A percentile compares a stretch with the other conserved stretches of the same genome.
Conservation (phyloP, 2,797 vertebrate species). For the Loris lydekkerianus region DNA sequence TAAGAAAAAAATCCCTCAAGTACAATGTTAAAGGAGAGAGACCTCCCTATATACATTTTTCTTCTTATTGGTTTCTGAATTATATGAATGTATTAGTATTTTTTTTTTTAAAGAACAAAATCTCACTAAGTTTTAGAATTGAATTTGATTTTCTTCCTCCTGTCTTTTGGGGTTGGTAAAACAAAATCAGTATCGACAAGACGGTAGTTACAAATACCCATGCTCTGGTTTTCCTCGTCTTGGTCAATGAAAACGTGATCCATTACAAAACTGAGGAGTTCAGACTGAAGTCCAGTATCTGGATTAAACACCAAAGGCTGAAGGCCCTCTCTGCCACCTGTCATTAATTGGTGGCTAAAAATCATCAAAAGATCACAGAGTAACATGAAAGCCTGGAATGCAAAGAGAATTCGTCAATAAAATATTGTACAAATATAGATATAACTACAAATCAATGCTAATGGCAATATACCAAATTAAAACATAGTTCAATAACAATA, state of each 20-base stretch:
- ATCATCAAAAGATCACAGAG: slow-evolving; percentile 99
- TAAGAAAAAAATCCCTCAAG: background rate
- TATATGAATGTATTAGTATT: background rate
- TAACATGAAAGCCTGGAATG: slow-evolving; percentile 97
- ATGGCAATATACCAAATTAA: slow-evolving; percentile 65
- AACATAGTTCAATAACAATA: background rate
- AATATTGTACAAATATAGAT: background rate
- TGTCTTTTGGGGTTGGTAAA: slow-evolving; percentile 14
- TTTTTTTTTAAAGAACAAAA: slow-evolving; percentile 43
- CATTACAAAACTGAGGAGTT: slow-evolving; percentile 98
- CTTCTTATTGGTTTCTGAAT: slow-evolving; percentile 53
- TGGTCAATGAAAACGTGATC: slow-evolving; percentile 99
- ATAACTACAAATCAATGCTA: slow-evolving; percentile 14
- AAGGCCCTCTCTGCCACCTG: slow-evolving; percentile 96
- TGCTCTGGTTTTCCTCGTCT: slow-evolving; percentile 99
- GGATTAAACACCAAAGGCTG: slow-evolving; percentile 98
- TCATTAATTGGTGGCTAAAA: slow-evolving; percentile 98
- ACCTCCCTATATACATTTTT: slow-evolving; percentile 1
- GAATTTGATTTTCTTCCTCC: background rate
- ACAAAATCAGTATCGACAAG: slow-evolving; percentile 61
- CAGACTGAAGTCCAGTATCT: slow-evolving; percentile 96
- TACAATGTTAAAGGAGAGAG: background rate
- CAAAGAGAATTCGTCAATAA: slow-evolving; percentile 77
- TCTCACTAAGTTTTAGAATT: slow-evolving; percentile 21
- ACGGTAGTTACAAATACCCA: slow-evolving; percentile 91